phyloP scores from a whole-genome alignment of 2,888 invertebrate species.

The Amiota mariae region DNA sequence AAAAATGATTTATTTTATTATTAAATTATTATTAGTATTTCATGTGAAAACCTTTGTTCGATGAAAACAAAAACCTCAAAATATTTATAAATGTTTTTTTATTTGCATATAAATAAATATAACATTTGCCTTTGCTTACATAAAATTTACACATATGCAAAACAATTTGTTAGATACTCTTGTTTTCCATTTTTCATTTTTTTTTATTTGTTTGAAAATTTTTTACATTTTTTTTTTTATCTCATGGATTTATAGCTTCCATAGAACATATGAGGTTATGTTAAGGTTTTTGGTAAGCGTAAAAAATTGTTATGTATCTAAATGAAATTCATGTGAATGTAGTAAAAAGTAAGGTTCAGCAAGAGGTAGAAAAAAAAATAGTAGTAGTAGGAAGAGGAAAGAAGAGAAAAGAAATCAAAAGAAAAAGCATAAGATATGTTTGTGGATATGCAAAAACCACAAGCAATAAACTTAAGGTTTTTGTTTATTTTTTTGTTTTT shows the following conservation, averaged over 20 bases:
- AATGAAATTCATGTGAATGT: slow-evolving; percentile 3
- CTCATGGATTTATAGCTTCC: not conserved
- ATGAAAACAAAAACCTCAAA: not conserved
- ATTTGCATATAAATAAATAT: not conserved
- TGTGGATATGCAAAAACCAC: slow-evolving; percentile 18
- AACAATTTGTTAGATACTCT: slow-evolving; percentile 9
- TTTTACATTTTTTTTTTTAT: slow-evolving; percentile 3
- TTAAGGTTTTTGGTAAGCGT: not conserved
- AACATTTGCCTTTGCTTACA: not conserved
- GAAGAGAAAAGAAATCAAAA: not conserved
- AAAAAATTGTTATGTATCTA: not conserved
- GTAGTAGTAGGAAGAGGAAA: not conserved
- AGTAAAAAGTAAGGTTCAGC: not conserved
- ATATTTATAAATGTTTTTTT: not conserved
- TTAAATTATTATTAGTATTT: too few species aligned
- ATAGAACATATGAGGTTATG: not conserved
- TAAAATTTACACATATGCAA: slow-evolving; percentile 2
- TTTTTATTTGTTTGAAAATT: not conserved
- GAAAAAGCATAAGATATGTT: slow-evolving; percentile 1
- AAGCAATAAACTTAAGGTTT: slow-evolving; percentile 14
- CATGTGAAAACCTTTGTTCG: too few species aligned
- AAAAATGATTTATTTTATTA: not conserved
- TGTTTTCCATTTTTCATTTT: not conserved
- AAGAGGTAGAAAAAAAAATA: not conserved
- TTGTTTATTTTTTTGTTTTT: not conserved